Conservation (phyloP, 2,888 invertebrate genomes). For the Netelia fuscicornis region DNA sequence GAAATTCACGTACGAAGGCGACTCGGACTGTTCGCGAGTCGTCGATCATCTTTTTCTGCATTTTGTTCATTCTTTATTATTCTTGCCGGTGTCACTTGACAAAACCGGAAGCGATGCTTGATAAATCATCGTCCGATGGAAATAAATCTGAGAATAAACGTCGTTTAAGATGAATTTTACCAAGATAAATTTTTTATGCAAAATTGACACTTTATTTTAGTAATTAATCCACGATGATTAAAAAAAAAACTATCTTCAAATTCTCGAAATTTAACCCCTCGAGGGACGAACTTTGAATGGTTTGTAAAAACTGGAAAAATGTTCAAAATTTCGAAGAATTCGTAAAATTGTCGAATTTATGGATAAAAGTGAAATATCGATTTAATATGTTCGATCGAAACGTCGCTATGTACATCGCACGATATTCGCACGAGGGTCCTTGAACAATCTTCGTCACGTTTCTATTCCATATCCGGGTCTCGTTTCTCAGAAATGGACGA, state of each 20-base stretch:
- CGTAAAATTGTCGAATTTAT: neutral
- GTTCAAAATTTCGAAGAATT: neutral
- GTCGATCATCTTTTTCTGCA: slow-evolving; percentile 13
- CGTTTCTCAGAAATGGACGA: slow-evolving; percentile 87
- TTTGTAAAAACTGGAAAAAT: neutral
- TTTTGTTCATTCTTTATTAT: neutral
- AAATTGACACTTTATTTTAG: no score
- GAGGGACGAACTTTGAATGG: neutral
- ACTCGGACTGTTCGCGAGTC: slow-evolving; percentile 27
- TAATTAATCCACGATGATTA: no score
- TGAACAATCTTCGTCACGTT: neutral
- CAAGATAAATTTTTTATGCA: slow-evolving; percentile 14
- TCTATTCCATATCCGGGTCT: neutral
- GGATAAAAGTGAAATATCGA: neutral
- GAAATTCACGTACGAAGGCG: slow-evolving; percentile 14
- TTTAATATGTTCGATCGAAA: slow-evolving; percentile 1
- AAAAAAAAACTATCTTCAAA: no score
- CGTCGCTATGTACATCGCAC: neutral
- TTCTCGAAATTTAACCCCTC: no score
- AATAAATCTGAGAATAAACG: slow-evolving; percentile 18
- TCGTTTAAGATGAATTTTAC: neutral
- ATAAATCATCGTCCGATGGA: slow-evolving; percentile 44
- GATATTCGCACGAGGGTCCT: slow-evolving; percentile 67
- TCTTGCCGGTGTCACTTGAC: slow-evolving; percentile 26
- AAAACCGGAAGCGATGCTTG: slow-evolving; percentile 35